Base-by-base conservation (phyloP, 2,888 invertebrate species). In the Parasteatoda lunata region DNA sequence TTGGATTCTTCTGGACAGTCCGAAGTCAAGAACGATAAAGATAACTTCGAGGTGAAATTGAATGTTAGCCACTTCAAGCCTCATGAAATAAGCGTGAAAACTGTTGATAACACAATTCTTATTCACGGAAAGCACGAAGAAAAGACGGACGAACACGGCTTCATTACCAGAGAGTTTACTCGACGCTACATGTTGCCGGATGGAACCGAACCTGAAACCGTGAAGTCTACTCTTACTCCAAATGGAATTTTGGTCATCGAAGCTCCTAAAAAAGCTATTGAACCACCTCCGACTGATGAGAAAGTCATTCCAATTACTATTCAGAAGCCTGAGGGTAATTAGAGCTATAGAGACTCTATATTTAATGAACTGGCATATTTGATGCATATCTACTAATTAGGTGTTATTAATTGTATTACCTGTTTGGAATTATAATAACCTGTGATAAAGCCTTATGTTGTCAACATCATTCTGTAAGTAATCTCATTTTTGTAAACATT, bases 41-140 rank as follows among this genome's bases (percentile, higher is more conserved):
- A 87, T 5, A 71, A 87, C 49, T 89, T 89, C n/a, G 15, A 71
- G 45, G 80, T 80, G 13, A 30, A 45, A 30, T 11, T 89, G 9
- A 87, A 89, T 64, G 88, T 89, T 6, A 69, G 68, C 13, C 87
- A 89, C 4, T 89, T 89, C 65, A 78, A 79, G 45, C 89, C 89
- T 0, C 77, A 86, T 11, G 89, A 89, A 49, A 72, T 89, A 5
- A 47, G 73, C 7, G 89, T 89, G 5, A 89, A 89, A 65, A 81
- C 88, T 0, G 78, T 89, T 6, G 89, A 86, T 52, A 86, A 89
- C 65, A 71, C 66, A 49, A 59, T 89, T n/a, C 78, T 88, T 8
- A 78, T 89, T 11, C 83, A 89, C 8, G 89, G 87, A 9, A 89
- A 89, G 64, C 89, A 90, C 77, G 89, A 90, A 66, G 89, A 90